Conservation (phyloP, 2,888 invertebrate species). For the Conus canariensis region DNA sequence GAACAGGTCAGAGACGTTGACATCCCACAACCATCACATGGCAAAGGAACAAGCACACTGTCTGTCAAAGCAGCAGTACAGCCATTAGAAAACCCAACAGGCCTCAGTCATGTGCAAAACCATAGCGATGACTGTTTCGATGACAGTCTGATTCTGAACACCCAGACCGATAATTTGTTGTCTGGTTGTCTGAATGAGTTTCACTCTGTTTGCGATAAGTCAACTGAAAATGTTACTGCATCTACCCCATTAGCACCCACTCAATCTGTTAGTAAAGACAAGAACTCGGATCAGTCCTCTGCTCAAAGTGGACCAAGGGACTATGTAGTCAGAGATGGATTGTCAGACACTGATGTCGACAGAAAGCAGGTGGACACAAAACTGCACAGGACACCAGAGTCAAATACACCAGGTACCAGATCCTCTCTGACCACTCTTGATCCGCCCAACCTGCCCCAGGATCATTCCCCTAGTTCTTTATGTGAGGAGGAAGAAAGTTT, state of each 20-base stretch:
- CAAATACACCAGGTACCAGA: neutral
- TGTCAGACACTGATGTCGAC: neutral
- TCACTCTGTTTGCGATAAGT: neutral
- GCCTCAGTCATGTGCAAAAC: neutral
- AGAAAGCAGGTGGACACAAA: neutral
- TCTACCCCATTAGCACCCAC: conserved; percentile 1
- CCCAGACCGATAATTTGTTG: conserved; percentile 61
- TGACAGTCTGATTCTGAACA: conserved; percentile 67
- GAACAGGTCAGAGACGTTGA: neutral
- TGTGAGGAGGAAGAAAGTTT: conserved; percentile 6
- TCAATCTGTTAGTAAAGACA: neutral
- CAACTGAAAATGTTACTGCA: neutral
- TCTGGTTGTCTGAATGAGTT: conserved; percentile 3
- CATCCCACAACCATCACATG: neutral
- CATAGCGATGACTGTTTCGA: conserved; percentile 22
- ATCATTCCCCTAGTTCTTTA: neutral
- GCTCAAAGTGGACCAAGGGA: neutral
- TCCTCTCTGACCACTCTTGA: neutral
- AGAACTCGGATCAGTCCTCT: neutral
- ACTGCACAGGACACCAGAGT: neutral
- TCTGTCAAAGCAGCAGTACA: neutral
- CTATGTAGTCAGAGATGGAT: neutral
- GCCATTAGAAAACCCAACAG: neutral
- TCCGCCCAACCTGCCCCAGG: neutral
- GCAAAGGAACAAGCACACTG: neutral